Evolutionary conservation across 2,888 invertebrate species (phyloP).

Genomic region (Adelphocoris suturalis): DNA sequence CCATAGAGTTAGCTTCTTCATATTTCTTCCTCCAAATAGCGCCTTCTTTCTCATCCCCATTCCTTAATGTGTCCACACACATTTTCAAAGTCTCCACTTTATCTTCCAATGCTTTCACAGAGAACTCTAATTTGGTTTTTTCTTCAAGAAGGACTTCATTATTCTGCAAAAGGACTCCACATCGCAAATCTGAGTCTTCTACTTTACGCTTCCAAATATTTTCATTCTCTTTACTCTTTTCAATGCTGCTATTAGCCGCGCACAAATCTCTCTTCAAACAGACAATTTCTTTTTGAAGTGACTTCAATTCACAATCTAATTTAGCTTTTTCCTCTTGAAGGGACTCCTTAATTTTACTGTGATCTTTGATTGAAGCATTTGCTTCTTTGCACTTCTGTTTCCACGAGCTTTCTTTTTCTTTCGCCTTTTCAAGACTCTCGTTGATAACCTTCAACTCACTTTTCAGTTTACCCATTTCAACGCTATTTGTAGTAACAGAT

Average conservation of each 20-base stretch:
- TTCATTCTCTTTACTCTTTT: constrained; percentile 33
- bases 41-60: background rate
- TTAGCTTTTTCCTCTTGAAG: constrained; percentile 33
- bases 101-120: background rate
- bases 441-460: constrained; percentile 28
- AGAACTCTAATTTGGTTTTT: background rate
- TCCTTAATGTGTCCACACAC: background rate
- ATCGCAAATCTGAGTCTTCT: constrained; percentile 39
- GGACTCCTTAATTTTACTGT: background rate
- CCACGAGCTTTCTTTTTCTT: constrained; percentile 16
- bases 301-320: constrained; percentile 26
- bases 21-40: background rate
- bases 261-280: constrained; percentile 21
- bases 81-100: background rate
- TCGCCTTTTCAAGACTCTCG: constrained; percentile 17
- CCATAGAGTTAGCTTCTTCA: background rate
- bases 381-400: constrained; percentile 46
- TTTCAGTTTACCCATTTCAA: constrained; percentile 60
- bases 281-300: constrained; percentile 56
- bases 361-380: constrained; percentile 10
- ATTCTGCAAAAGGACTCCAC: background rate
- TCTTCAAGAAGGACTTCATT: constrained; percentile 5
- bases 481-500: constrained; percentile 75
- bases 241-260: background rate
- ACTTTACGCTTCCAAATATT: constrained; percentile 67